Evolutionary conservation across 1,140 invertebrate genomes (phyloP).

Genomic region (Wiebesia pumilae): DNA sequence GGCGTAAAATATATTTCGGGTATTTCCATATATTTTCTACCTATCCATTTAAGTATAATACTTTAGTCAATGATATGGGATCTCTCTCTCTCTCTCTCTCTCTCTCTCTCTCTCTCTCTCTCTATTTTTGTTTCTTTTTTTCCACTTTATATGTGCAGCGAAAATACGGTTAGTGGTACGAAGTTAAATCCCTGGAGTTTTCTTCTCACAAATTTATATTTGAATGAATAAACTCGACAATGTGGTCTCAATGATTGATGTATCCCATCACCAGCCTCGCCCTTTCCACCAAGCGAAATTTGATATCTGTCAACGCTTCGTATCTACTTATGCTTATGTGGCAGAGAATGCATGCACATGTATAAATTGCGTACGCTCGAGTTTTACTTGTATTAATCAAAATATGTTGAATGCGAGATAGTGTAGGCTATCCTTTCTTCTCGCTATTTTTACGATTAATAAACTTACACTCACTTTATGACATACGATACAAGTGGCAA

Average conservation of each 20-base stretch:
- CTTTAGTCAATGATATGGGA: not conserved
- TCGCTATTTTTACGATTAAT: too few species aligned
- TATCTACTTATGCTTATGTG: not conserved
- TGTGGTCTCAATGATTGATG: constrained; percentile 4
- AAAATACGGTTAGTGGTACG: not conserved
- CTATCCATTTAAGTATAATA: not conserved
- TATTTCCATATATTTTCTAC: too few species aligned
- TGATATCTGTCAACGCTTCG: not conserved
- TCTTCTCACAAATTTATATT: not conserved
- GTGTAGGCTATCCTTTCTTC: too few species aligned
- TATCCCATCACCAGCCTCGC: not conserved
- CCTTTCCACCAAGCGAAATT: not conserved
- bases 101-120: too few species aligned
- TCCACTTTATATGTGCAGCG: not conserved
- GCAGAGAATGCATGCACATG: not conserved
- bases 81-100: too few species aligned
- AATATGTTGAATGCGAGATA: not conserved
- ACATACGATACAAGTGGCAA: too few species aligned
- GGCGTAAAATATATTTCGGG: too few species aligned
- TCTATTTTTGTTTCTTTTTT: too few species aligned
- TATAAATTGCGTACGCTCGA: not conserved
- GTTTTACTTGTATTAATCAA: not conserved
- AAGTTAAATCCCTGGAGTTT: not conserved
- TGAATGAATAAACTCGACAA: constrained; percentile 1
- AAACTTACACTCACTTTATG: too few species aligned